Base-by-base conservation (phyloP, 2,888 invertebrate species). In the Ceramica pisi region DNA sequence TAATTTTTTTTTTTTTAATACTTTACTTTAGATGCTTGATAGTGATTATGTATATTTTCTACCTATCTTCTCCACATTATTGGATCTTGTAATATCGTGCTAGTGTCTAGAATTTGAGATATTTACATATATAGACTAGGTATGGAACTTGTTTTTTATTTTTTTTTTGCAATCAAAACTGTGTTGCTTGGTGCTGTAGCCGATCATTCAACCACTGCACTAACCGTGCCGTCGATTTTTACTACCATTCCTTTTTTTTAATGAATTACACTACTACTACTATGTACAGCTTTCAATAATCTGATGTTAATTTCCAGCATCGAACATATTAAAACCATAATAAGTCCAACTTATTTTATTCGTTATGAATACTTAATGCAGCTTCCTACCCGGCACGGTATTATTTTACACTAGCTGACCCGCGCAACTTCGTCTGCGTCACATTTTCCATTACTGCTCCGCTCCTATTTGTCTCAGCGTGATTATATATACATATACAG, bases 351-450 rank as follows among this genome's bases (percentile, higher is more conserved):
- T 60, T 44, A 60, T n/a, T 23, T n/a, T n/a, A n/a, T n/a, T n/a
- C n/a, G n/a, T n/a, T n/a, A n/a, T 26, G 48, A 69, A 78, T 70
- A 60, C 19, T 44, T 56, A 21, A 56, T 51, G 6, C 71, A 44
- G 51, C 35, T 78, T 61, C 19, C 71, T 35, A 26, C 6, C 41
- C 23, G 3, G 9, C 26, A 19, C 8, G 14, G 23, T 51, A 44
- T 48, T 56, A 55, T 26, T 38, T 50, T 14, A 31, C 31, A 31
- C n/a, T n/a, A n/a, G n/a, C n/a, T n/a, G n/a, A n/a, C n/a, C n/a
- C n/a, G n/a, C n/a, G n/a, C n/a, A n/a, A n/a, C n/a, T n/a, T n/a
- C n/a, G n/a, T n/a, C n/a, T n/a, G n/a, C n/a, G n/a, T n/a, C n/a
- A n/a, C n/a, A n/a, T n/a, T n/a, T n/a, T n/a, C n/a, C n/a, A n/a